phyloP scores from a whole-genome alignment of 2,113 vertebrate species.

The Phalacrocorax pelagicus region DNA sequence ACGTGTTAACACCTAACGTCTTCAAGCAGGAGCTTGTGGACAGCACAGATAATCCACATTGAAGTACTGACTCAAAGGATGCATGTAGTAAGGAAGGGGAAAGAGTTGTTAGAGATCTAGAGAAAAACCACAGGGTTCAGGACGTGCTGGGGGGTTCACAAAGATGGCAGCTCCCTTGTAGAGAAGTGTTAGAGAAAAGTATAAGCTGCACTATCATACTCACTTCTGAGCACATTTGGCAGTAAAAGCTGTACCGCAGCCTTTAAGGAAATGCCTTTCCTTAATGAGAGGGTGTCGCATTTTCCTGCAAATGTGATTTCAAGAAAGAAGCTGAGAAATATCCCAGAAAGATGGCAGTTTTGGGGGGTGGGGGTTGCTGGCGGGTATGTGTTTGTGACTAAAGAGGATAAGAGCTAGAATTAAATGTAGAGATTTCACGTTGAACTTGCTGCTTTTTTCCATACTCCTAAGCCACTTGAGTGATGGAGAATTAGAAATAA shows the following conservation, averaged over 20 bases:
- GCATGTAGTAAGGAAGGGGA: neutral
- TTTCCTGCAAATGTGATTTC: neutral
- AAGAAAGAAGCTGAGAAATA: constrained; percentile 9
- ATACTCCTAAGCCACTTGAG: neutral
- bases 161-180: neutral
- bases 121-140: neutral
- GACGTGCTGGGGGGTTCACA: neutral
- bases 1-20: neutral
- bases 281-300: neutral
- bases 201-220: neutral
- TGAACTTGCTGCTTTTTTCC: neutral
- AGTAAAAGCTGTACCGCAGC: neutral
- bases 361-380: neutral
- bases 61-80: neutral
- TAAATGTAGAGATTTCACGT: neutral
- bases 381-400: neutral
- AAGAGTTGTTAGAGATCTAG: neutral
- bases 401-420: neutral
- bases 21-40: neutral
- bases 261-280: neutral
- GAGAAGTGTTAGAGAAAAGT: neutral
- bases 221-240: neutral
- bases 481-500: neutral
- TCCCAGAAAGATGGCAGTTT: neutral
- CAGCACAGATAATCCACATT: neutral